phyloP scores from a whole-genome alignment of 1,140 invertebrate genomes.

The Cecropterus lyciades region DNA sequence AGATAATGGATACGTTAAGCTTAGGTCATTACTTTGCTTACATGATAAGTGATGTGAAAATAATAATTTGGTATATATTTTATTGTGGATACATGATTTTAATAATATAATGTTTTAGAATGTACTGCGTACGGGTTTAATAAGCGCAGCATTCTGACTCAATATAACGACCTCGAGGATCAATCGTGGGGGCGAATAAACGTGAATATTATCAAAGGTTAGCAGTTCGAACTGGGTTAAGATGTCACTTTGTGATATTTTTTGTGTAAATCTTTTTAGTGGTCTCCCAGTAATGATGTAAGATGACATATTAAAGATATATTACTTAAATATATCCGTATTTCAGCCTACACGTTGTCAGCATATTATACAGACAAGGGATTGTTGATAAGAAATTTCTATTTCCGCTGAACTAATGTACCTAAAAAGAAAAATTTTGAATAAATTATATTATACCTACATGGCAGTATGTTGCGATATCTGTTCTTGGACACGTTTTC shows the following conservation, averaged over 20 bases:
- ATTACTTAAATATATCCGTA: background rate
- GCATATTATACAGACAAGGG: background rate
- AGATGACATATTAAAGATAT: too few species aligned
- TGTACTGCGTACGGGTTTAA: background rate
- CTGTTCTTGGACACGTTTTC: constrained; percentile 98
- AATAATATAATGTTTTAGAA: too few species aligned
- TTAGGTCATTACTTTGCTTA: too few species aligned
- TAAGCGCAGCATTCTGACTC: background rate
- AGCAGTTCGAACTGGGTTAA: too few species aligned
- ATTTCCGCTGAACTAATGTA: background rate
- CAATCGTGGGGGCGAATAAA: background rate
- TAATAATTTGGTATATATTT: too few species aligned
- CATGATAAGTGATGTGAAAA: too few species aligned
- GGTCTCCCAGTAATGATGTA: too few species aligned
- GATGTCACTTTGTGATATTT: too few species aligned
- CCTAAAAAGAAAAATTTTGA: background rate
- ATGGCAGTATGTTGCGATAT: constrained; percentile 99
- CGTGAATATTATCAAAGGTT: too few species aligned
- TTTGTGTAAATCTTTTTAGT: too few species aligned
- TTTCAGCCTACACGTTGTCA: background rate
- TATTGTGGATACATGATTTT: too few species aligned
- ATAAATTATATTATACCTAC: constrained; percentile 82
- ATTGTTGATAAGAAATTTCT: background rate
- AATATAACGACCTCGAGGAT: constrained; percentile 1
- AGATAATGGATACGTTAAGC: too few species aligned